Evolutionary conservation across 1,140 invertebrate genomes (phyloP), one percentile per base, ranked within the genome.

Genomic region (Formica selysi): DNA sequence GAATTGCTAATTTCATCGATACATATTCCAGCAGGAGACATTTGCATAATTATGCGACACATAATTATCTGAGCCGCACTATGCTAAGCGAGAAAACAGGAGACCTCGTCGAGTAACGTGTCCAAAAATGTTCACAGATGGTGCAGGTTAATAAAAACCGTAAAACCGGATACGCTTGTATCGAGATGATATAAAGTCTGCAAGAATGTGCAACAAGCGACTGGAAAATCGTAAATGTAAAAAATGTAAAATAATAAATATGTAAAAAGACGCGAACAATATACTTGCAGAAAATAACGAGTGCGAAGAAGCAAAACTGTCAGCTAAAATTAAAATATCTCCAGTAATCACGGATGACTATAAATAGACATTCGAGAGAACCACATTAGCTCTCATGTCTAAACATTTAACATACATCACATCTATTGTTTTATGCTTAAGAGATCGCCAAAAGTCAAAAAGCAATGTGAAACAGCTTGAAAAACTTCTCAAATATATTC

Each of bases 11-110:
- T 80, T 80, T 22, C 22, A 32, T 36, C 16, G 36, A 70, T 80
- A 41, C 32, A 68, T 51, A 70, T 70, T 38, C 36, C 16, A 80
- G 41, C 22, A 64, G 29, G n/a, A 19, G 16, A 16, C 32, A 80
- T 70, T 80, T 70, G 48, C 78, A 80, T 80, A 80, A 80, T 80
- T 80, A 80, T 80, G 78, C 78, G 10, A 26, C 44, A 70, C 64
- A 44, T 80, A 70, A 80, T 80, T 70, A 80, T 32, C 48, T 10
- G 36, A 80, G 48, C 11, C 26, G 10, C 8, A 36, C n/a, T 80
- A 80, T 10, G 22, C 10, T 16, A 3, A 80, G 51, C 13, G 68
- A 80, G 44, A 79, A 64, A 44, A 54, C 38, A 26, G 29, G 8
- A 26, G 41, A 29, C 13, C 32, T 80, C 32, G 19, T 80, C 32